These are phyloP conservation scores for Lottia scabra DNA, from an alignment of 2,888 invertebrate species.

Conservation along the genomic window DNA sequence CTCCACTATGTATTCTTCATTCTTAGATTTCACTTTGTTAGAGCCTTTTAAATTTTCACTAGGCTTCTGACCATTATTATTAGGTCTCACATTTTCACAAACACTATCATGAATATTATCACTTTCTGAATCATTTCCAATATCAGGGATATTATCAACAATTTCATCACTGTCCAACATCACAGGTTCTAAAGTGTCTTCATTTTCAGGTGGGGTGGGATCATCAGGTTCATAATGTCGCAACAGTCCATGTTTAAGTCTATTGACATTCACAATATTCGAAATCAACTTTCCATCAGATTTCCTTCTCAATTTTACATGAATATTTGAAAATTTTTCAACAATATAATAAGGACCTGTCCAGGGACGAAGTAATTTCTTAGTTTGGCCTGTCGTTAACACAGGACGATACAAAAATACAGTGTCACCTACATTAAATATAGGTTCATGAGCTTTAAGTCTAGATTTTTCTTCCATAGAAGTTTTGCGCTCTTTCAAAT, in stretches of 20 bases:
- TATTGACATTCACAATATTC: neutral
- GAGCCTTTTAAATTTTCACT: neutral
- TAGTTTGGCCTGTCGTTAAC: neutral
- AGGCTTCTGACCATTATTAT: neutral
- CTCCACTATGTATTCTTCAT: neutral
- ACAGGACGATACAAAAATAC: neutral
- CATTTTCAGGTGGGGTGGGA: neutral
- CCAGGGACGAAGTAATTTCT: constrained; percentile 1
- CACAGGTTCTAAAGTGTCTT: neutral
- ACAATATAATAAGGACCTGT: neutral
- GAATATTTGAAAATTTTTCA: neutral
- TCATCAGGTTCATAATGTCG: neutral
- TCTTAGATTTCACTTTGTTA: neutral
- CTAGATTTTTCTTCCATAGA: neutral
- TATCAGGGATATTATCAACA: neutral
- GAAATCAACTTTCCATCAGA: neutral
- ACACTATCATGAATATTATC: neutral
- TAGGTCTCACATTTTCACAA: neutral
- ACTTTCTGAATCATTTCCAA: neutral
- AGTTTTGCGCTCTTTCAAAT: neutral
- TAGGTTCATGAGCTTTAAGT: neutral
- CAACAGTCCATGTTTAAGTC: neutral
- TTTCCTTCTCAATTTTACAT: neutral
- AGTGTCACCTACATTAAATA: neutral
- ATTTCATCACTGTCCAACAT: neutral